Evolutionary conservation across 2,888 invertebrate genomes (phyloP), one percentile per base, ranked within the genome.

Genomic region (Micropterix aruncella): DNA sequence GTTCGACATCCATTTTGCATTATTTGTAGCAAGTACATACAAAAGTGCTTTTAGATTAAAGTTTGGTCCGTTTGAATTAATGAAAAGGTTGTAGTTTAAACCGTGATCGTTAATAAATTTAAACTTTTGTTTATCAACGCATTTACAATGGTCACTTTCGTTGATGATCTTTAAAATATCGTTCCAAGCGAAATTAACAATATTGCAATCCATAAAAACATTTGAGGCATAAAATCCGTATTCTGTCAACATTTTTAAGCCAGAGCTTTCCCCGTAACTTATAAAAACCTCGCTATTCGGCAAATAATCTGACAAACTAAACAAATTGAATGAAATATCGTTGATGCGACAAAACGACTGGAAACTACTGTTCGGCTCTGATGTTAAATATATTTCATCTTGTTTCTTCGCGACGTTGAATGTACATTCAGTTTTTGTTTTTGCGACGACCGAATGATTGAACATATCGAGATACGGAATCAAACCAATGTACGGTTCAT

Each of bases 381-480:
- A 18, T 27, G 4, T 40, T 12, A 16, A 18, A 46, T 36, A 15
- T n/a, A 16, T 41, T 7, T n/a, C 15, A 9, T 15, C 12, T 37
- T 9, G 40, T 40, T 37, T 40, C 9, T 5, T 5, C 5, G 38
- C 5, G 7, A 38, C 5, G 14, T 59, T 59, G 9, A 67, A 59
- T 48, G 64, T 45, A 44, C 68, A 54, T 52, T 65, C 65, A 15
- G 67, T 65, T 56, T 69, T 68, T 51, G 83, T 82, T 48, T 65
- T 63, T 2, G 78, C 77, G 44, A 63, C 56, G 48, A 74, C 70
- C 44, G 82, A 80, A 58, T 94, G 94, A 67, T 94, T 94, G 49
- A 94, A 83, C 66, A 94, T 77, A 61, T 94, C 94, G 47, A 94
- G 68, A 59, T 83, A 89, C 0, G 94, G 94, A 48, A 88, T 90